phyloP scores from a whole-genome alignment of 2,797 vertebrate genomes.

The Gobionotothen gibberifrons region DNA sequence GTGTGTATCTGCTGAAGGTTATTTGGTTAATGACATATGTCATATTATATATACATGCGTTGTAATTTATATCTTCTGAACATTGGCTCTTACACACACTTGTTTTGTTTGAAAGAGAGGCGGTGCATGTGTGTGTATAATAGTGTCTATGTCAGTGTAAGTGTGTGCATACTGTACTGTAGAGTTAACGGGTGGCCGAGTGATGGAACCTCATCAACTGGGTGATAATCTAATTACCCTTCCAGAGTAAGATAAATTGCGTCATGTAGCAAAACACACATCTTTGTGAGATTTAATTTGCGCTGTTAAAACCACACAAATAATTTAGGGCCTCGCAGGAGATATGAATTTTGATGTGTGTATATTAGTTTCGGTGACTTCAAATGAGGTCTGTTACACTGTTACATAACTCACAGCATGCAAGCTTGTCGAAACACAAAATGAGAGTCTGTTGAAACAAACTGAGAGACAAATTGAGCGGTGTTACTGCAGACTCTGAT shows the following conservation, averaged over 20 bases:
- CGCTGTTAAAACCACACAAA: conserved; percentile 77
- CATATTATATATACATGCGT: neutral
- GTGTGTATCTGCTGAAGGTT: conserved; percentile 3
- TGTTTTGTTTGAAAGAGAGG: conserved; percentile 14
- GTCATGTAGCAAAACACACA: conserved; percentile 64
- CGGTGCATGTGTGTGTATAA: neutral
- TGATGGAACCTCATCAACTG: conserved; percentile 75
- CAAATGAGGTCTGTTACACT: conserved; percentile 71
- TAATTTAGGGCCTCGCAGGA: conserved; percentile 73
- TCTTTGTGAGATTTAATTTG: conserved; percentile 77
- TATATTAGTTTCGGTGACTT: conserved; percentile 68
- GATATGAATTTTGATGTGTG: conserved; percentile 73
- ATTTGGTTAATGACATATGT: neutral
- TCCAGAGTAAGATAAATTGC: conserved; percentile 79
- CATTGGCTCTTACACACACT: neutral
- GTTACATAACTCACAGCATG: conserved; percentile 74
- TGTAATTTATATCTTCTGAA: neutral
- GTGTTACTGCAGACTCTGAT: conserved; percentile 68
- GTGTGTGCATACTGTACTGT: conserved; percentile 13
- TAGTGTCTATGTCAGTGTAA: neutral
- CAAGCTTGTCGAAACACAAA: conserved; percentile 59
- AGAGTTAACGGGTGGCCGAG: conserved; percentile 55
- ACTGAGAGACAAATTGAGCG: conserved; percentile 70
- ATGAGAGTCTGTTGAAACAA: conserved; percentile 63
- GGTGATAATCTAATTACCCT: conserved; percentile 77